Evolutionary conservation across 2,888 invertebrate genomes (phyloP).

Genomic region (Euplagia quadripunctaria): DNA sequence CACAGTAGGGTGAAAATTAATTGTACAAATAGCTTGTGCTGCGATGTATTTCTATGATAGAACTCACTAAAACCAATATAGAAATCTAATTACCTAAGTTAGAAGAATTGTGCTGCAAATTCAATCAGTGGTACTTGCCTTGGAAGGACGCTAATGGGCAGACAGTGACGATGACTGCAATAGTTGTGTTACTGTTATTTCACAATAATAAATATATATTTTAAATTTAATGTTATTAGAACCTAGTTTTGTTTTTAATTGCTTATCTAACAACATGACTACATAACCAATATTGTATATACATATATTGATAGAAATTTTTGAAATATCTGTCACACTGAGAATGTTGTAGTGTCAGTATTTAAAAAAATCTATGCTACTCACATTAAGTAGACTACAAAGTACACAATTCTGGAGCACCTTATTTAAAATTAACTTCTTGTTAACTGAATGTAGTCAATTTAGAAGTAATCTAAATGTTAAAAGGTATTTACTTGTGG

Average conservation of each 20-base stretch:
- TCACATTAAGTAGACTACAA: not conserved
- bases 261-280: not conserved
- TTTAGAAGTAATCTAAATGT: slow-evolving; percentile 33
- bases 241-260: not conserved
- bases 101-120: not conserved
- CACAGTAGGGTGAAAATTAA: slow-evolving; percentile 18
- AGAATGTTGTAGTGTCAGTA: not conserved
- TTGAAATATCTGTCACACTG: not conserved
- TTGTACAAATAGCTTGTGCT: not conserved
- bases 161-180: not conserved
- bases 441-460: slow-evolving; percentile 1
- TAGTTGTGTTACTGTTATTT: not conserved
- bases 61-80: not conserved
- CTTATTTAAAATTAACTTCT: not conserved
- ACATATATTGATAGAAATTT: not conserved
- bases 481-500: slow-evolving; percentile 49
- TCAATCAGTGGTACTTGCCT: not conserved
- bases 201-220: not conserved
- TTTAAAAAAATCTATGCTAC: not conserved
- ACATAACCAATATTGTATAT: not conserved
- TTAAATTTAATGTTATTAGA: not conserved
- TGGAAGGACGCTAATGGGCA: not conserved
- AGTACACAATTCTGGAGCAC: not conserved
- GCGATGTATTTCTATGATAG: not conserved
- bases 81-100: not conserved